These are phyloP conservation scores for Oncorhynchus masou DNA, from an alignment of 2,113 vertebrate species.

Conservation along the genomic window DNA sequence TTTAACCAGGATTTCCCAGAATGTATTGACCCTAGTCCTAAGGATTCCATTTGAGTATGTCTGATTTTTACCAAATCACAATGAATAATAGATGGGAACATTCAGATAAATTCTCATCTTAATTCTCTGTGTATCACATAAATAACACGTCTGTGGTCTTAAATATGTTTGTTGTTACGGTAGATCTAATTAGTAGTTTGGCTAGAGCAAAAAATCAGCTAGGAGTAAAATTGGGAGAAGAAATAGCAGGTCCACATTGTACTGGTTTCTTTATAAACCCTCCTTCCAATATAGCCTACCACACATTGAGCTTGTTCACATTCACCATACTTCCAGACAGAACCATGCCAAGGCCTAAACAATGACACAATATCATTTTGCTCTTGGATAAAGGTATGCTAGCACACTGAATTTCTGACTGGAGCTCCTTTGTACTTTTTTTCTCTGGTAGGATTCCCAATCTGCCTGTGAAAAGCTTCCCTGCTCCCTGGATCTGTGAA, in stretches of 20 bases:
- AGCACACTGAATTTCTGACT: constrained; percentile 58
- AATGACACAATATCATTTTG: constrained; percentile 67
- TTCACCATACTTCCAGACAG: constrained; percentile 36
- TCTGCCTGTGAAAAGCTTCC: constrained; percentile 61
- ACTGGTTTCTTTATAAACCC: not conserved
- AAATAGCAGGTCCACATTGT: not conserved
- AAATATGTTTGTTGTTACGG: not conserved
- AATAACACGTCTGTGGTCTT: no score
- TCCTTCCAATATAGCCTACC: constrained; percentile 17
- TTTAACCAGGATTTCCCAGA: no score
- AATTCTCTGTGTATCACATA: not conserved
- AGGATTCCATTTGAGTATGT: not conserved
- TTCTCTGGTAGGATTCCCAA: constrained; percentile 65
- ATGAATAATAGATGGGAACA: no score
- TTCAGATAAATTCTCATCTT: no score
- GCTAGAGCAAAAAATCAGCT: not conserved
- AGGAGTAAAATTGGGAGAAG: constrained; percentile 1
- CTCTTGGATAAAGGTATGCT: constrained; percentile 57
- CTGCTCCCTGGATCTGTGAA: constrained; percentile 54
- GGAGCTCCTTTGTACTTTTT: constrained; percentile 62
- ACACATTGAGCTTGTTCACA: constrained; percentile 40
- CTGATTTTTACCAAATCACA: not conserved
- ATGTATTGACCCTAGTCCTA: not conserved
- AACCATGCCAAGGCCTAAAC: constrained; percentile 48
- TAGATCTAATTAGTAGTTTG: constrained; percentile 6